Evolutionary conservation across 2,888 invertebrate genomes (phyloP), one percentile per base, ranked within the genome.

Genomic region (Mystacides longicornis): DNA sequence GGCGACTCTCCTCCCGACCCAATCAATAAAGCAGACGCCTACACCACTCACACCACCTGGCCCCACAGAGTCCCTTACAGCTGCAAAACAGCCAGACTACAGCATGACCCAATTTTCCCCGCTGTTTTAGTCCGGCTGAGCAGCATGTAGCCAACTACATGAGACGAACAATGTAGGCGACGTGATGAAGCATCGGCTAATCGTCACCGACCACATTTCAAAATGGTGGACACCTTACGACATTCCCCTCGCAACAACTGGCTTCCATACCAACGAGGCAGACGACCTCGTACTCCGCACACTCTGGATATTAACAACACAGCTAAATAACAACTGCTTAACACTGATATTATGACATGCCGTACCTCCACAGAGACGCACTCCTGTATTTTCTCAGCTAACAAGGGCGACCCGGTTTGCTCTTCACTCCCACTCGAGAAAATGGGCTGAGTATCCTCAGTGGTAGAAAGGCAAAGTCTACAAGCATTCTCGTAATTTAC

Each of bases 331-430:
- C 48, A 51, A 59, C 46, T 33, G 23, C 42, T 16, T 31, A 42
- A 49, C 46, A 48, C 45, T 33, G 11, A 16, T 23, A 43, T 23
- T 56, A 50, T 23, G 49, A 45, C 43, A 18, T 3, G 45, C 74
- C 81, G 69, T 73, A 86, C 86, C 81, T 85, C 79, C 61, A 86
- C 79, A 57, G 82, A 77, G 63, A 86, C 74, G 67, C 80, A 82
- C 67, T 78, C 77, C 67, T 77, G 77, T 68, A 86, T 86, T 77
- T 81, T 84, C 62, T 76, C 76, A 60, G 76, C 80, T 65, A 86
- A 74, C 67, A 77, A 71, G 71, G 71, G 67, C 70, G 78, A 69
- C 68, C 76, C 76, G 69, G 73, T 68, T 69, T 73, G 74, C 73
- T 73, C 74, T 69, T 73, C 72, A 74, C 73, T 75, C 75, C 74